Conservation (phyloP, 2,797 vertebrate species). For the Lagorchestes hirsutus region DNA sequence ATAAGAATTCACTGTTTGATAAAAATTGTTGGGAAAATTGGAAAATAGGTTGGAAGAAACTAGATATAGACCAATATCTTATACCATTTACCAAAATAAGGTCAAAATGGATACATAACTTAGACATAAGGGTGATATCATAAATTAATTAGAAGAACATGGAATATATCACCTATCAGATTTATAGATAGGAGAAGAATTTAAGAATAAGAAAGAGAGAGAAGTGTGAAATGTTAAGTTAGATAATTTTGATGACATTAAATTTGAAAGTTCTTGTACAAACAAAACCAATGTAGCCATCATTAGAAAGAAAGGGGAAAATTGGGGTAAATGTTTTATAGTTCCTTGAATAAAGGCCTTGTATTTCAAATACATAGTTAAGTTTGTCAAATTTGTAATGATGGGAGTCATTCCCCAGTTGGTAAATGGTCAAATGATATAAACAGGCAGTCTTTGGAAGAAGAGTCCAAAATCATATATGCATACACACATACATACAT, state of each 20-base stretch:
- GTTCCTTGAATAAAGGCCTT: neutral
- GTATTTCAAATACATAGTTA: neutral
- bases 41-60: neutral
- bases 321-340: neutral
- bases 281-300: neutral
- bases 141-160: neutral
- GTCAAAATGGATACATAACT: neutral
- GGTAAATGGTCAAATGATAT: neutral
- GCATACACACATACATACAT: too few species aligned
- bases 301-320: neutral
- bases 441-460: neutral
- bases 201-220: neutral
- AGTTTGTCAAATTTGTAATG: neutral
- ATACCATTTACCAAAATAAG: too few species aligned
- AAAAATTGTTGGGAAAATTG: neutral
- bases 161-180: neutral
- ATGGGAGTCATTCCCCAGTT: neutral
- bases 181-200: neutral
- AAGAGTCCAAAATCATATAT: neutral
- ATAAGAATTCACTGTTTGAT: neutral
- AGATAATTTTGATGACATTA: neutral
- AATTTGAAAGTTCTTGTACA: neutral
- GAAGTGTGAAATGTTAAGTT: neutral
- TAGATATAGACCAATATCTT: neutral
- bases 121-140: neutral